Base-by-base conservation (phyloP, 2,888 invertebrate species). In the Lamproptera curius region DNA sequence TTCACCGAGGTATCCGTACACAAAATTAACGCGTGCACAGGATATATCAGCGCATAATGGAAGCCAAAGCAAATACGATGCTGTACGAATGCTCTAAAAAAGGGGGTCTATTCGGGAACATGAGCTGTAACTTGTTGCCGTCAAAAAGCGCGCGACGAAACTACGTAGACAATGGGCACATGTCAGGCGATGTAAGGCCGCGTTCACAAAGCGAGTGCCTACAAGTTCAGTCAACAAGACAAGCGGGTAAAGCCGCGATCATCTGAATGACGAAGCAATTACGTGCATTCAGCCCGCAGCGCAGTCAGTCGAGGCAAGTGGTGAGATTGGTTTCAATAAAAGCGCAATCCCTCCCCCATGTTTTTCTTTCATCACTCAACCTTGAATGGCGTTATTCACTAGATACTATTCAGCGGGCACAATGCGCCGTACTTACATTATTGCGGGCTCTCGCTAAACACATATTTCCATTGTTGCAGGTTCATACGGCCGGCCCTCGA, bases 301-400 rank as follows among this genome's bases (percentile, higher is more conserved):
- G 74, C 76, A 83, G 81, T 76, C 76, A 78, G 77, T 66, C 74
- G 76, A 69, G 76, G 73, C 83, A 83, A 85, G 81, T 83, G 85
- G 70, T 73, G 77, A 80, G 85, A 87, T 87, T 81, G 84, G 83
- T 85, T 84, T 81, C 83, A 83, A 87, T 85, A 86, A 85, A 86
- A 85, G 83, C 78, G 73, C 83, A 82, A 70, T 70, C 75, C 78
- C 79, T 70, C 78, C 78, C 76, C 81, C 76, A 73, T 82, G 85
- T 86, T 86, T 83, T 85, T 84, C 85, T 85, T 85, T 85, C 82
- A 82, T 82, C 84, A 72, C 70, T 75, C 66, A 70, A 75, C 73
- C 70, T 68, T 78, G 81, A 80, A 84, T 73, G 79, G 73, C 64
- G 77, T 79, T 79, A 76, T 79, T 73, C 81, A 74, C 65, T 63